These are phyloP conservation scores for Quadriops clusia DNA, from an alignment of 2,888 invertebrate species.

Conservation along the genomic window DNA sequence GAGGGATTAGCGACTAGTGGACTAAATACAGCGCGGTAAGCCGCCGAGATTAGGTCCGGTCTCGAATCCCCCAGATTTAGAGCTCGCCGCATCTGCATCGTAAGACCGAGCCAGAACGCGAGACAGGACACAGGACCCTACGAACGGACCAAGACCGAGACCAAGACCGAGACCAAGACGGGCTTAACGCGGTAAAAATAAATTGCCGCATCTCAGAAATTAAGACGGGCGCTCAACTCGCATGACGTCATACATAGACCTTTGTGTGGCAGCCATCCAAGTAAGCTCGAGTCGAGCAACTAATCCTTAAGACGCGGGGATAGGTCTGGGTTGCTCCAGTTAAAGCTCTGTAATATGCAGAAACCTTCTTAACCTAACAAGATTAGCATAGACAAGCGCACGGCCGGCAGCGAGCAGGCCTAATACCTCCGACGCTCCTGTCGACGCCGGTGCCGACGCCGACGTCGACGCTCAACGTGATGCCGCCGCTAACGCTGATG, in stretches of 20 bases:
- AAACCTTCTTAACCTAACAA: slow-evolving; percentile 64
- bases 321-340: slow-evolving; percentile 33
- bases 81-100: slow-evolving; percentile 34
- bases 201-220: slow-evolving; percentile 30
- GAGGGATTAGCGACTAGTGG: slow-evolving; percentile 39
- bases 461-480: too few relatives aligned
- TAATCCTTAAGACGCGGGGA: slow-evolving; percentile 54
- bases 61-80: slow-evolving; percentile 36
- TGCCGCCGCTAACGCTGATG: neutral
- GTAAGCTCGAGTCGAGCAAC: slow-evolving; percentile 38
- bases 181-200: slow-evolving; percentile 33
- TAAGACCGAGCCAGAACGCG: slow-evolving; percentile 26
- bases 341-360: slow-evolving; percentile 58
- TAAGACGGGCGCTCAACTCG: slow-evolving; percentile 24
- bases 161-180: too few relatives aligned
- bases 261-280: slow-evolving; percentile 36
- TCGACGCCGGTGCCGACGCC: slow-evolving; percentile 11
- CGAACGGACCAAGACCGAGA: too few relatives aligned
- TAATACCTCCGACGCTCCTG: slow-evolving; percentile 26
- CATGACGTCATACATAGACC: slow-evolving; percentile 29
- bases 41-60: slow-evolving; percentile 37
- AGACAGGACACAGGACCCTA: too few relatives aligned
- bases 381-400: slow-evolving; percentile 55
- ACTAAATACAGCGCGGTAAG: slow-evolving; percentile 38
- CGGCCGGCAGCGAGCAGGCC: slow-evolving; percentile 39